Percentiles rank a stretch among this genome's conserved stretches.
Conservation (phyloP, 2,888 invertebrate species). For the Euzetes globulus region DNA sequence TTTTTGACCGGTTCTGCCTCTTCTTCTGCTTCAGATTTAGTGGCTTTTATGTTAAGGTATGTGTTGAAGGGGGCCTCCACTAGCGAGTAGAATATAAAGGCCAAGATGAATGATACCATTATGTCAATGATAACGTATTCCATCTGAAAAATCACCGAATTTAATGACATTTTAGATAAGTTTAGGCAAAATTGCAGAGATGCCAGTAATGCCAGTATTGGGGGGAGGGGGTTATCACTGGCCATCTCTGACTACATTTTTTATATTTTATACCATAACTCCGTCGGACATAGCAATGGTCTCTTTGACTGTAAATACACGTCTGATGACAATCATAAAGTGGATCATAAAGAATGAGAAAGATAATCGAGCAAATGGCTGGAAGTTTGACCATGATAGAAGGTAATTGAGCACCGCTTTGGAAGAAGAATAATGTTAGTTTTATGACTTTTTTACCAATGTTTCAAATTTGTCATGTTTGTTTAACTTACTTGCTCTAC, state of each 20-base stretch:
- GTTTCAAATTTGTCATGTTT: too few relatives aligned
- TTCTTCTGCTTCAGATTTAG: background rate
- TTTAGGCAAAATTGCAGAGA: too few relatives aligned
- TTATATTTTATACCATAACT: slow-evolving; percentile 26
- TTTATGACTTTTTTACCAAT: too few relatives aligned
- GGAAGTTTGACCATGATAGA: slow-evolving; percentile 28
- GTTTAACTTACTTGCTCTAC: slow-evolving; percentile 2
- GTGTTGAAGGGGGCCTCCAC: slow-evolving; percentile 27
- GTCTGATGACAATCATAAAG: slow-evolving; percentile 29
- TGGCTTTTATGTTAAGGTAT: background rate
- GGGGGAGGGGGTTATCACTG: too few relatives aligned
- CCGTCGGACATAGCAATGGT: slow-evolving; percentile 30
- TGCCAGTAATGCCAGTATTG: too few relatives aligned
- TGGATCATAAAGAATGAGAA: slow-evolving; percentile 35
- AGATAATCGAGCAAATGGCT: slow-evolving; percentile 19
- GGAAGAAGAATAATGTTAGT: too few relatives aligned
- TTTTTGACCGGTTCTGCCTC: background rate
- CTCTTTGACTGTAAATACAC: slow-evolving; percentile 33
- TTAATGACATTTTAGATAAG: background rate
- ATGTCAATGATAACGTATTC: slow-evolving; percentile 31
- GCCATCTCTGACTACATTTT: background rate
- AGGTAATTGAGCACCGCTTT: slow-evolving; percentile 9
- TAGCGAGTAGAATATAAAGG: slow-evolving; percentile 29
- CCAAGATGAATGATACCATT: slow-evolving; percentile 14
- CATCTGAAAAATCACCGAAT: slow-evolving; percentile 12